Conservation (phyloP, 2,797 vertebrate genomes). For the Mormyrops attenuatus region DNA sequence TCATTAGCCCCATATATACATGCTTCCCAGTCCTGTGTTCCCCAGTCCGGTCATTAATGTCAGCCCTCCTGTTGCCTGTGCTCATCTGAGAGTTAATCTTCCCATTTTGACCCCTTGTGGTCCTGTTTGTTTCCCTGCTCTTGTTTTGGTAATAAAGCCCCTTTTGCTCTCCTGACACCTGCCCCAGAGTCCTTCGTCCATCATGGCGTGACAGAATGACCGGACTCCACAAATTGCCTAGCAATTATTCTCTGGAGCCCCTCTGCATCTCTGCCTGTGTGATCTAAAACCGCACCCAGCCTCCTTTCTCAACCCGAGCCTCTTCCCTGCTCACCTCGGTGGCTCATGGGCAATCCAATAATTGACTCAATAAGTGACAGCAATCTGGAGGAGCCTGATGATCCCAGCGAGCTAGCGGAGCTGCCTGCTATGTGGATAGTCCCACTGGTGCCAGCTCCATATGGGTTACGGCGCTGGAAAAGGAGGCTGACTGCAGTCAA, state of each 20-base stretch:
- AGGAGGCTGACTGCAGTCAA: neutral
- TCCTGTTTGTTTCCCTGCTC: neutral
- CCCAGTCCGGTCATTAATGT: neutral
- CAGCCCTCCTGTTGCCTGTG: neutral
- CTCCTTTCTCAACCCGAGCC: neutral
- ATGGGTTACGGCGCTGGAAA: neutral
- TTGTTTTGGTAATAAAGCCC: neutral
- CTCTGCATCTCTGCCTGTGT: neutral
- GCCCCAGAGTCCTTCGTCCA: neutral
- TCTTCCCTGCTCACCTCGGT: neutral
- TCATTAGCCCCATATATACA: neutral
- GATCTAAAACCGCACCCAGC: neutral
- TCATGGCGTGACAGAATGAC: neutral
- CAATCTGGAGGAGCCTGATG: neutral
- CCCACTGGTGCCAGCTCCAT: neutral
- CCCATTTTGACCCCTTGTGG: neutral
- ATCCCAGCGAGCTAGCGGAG: neutral
- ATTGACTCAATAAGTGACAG: neutral
- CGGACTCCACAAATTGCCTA: neutral
- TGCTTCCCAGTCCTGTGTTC: neutral
- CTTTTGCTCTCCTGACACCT: neutral
- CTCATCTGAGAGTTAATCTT: neutral
- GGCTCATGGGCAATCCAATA: neutral
- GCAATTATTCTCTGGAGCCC: neutral
- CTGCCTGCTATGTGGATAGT: neutral